A percentile compares a stretch with the other conserved stretches of the same genome.
These are phyloP conservation scores for Pectinophora gossypiella DNA, from an alignment of 1,140 invertebrate genomes.

Conservation along the genomic window DNA sequence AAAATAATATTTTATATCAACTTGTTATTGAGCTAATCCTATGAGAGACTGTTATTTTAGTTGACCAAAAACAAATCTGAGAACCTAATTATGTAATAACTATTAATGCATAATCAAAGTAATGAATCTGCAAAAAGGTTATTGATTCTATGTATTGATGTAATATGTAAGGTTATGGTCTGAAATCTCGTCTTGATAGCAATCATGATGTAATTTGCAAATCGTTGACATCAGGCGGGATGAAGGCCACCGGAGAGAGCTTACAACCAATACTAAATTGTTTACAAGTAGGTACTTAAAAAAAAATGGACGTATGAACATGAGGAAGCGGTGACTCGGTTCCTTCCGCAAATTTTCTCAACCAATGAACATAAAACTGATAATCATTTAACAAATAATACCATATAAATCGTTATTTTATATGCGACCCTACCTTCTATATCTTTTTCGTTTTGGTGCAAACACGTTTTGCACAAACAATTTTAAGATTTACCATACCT, in stretches of 20 bases:
- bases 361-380: neutral
- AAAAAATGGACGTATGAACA: too few relatives aligned
- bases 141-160: too few relatives aligned
- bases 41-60: neutral
- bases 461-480: too few relatives aligned
- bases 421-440: too few relatives aligned
- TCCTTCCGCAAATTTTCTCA: neutral
- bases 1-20: constrained; percentile 16
- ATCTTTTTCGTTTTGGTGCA: neutral
- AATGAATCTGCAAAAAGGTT: too few relatives aligned
- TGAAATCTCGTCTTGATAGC: neutral
- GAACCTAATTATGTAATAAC: too few relatives aligned
- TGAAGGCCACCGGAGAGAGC: neutral
- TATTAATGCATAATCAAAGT: too few relatives aligned
- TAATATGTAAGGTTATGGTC: too few relatives aligned
- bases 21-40: neutral
- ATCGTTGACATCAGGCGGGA: too few relatives aligned
- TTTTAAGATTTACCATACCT: too few relatives aligned
- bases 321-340: neutral
- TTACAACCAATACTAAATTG: neutral
- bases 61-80: too few relatives aligned
- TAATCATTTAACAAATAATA: neutral
- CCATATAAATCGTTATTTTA: neutral
- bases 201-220: neutral
- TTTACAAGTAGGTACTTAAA: neutral